These are phyloP conservation scores for Acanthopleura granulata DNA, from an alignment of 2,888 invertebrate species.

Conservation along the genomic window DNA sequence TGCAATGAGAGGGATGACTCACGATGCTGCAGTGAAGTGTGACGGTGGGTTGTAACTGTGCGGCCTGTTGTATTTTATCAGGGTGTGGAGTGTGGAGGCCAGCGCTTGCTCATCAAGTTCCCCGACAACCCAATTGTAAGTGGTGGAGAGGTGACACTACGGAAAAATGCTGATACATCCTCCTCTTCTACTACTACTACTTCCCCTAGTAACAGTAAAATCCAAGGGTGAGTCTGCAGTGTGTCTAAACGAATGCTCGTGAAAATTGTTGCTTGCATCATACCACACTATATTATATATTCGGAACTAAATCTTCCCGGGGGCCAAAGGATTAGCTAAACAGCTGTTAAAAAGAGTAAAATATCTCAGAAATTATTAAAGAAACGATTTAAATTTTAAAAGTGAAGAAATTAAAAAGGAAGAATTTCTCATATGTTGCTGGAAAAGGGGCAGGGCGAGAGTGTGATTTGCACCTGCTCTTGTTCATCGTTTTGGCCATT, in stretches of 20 bases:
- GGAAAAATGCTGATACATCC: constrained; percentile 33
- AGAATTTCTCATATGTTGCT: no score
- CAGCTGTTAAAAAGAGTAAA: no score
- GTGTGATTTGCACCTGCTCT: neutral
- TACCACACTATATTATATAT: neutral
- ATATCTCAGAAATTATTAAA: no score
- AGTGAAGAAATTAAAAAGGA: no score
- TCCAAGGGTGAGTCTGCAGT: constrained; percentile 17
- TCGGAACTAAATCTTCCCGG: no score
- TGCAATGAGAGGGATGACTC: no score
- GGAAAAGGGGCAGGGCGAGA: neutral
- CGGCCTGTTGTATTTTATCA: constrained; percentile 31
- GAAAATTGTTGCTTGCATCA: constrained; percentile 16
- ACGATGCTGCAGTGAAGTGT: no score
- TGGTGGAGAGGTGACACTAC: constrained; percentile 51
- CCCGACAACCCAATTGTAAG: constrained; percentile 70
- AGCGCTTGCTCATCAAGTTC: constrained; percentile 70
- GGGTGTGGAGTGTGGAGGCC: constrained; percentile 68
- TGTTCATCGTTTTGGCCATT: no score
- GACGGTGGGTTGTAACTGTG: no score
- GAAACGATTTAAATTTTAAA: no score
- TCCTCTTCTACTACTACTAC: constrained; percentile 2
- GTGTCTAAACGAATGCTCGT: constrained; percentile 7
- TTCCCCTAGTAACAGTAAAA: constrained; percentile 16
- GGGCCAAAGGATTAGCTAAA: no score